Conservation (phyloP, 2,113 vertebrate species). For the Solenodon paradoxus region DNA sequence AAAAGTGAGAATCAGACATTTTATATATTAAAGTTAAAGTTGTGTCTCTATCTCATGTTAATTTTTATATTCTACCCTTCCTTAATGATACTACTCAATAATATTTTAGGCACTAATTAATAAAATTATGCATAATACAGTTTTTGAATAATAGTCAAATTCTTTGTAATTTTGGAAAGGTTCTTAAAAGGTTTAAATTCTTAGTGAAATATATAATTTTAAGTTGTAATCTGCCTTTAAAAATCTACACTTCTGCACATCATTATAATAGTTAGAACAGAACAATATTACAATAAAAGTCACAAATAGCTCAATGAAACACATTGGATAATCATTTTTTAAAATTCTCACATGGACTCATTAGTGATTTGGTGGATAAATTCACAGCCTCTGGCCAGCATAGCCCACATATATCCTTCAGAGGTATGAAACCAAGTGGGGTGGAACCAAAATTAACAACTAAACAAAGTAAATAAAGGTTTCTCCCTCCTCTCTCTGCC, state of each 20-base stretch:
- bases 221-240: not conserved
- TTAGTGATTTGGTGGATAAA: no score
- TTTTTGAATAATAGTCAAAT: not conserved
- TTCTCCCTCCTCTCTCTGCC: no score
- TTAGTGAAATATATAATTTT: conserved; percentile 13
- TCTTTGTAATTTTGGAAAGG: not conserved
- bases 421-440: no score
- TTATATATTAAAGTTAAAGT: conserved; percentile 23
- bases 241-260: not conserved
- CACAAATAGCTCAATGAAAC: not conserved
- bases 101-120: not conserved
- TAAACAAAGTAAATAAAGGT: no score
- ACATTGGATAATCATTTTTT: not conserved
- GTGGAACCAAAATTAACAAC: no score
- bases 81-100: not conserved
- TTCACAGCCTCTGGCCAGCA: no score
- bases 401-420: no score
- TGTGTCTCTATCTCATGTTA: not conserved
- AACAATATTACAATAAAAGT: not conserved
- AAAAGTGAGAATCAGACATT: not conserved
- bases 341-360: no score
- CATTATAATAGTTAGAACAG: not conserved
- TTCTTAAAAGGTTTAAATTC: conserved; percentile 12
- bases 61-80: conserved; percentile 17
- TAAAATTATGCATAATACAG: conserved; percentile 12